Conservation (phyloP, 2,113 vertebrate species). For the Ageneiosus marmoratus region DNA sequence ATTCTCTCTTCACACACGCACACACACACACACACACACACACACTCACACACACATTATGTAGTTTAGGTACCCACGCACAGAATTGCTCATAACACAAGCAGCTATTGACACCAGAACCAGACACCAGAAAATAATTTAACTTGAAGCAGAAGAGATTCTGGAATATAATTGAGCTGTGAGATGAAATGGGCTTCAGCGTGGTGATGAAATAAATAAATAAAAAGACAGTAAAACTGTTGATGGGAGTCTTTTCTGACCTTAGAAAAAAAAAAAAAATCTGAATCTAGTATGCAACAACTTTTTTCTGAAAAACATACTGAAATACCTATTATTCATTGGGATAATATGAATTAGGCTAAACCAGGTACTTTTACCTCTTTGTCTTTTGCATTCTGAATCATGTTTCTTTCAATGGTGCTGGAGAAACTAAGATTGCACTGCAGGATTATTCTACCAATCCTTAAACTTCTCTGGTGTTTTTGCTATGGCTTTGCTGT, state of each 20-base stretch:
- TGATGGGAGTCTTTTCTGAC: neutral
- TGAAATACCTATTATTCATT: neutral
- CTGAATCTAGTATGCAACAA: neutral
- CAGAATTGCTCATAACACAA: conserved; percentile 11
- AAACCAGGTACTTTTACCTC: neutral
- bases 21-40: neutral
- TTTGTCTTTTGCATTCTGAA: neutral
- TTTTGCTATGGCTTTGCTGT: neutral
- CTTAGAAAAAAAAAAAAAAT: neutral
- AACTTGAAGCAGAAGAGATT: neutral
- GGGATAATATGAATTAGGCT: neutral
- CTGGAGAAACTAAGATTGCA: neutral
- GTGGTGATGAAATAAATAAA: neutral
- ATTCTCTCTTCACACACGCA: conserved; percentile 2
- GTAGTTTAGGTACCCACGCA: conserved; percentile 3
- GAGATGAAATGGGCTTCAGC: conserved; percentile 6
- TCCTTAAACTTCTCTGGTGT: neutral
- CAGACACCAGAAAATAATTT: conserved; percentile 9
- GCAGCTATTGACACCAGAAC: conserved; percentile 19
- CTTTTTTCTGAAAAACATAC: neutral
- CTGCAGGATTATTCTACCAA: neutral
- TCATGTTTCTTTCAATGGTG: neutral
- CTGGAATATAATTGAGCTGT: conserved; percentile 11
- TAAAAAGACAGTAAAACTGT: neutral
- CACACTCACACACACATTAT: neutral